Conservation (phyloP, 2,797 vertebrate genomes). For the Octomys mimax region DNA sequence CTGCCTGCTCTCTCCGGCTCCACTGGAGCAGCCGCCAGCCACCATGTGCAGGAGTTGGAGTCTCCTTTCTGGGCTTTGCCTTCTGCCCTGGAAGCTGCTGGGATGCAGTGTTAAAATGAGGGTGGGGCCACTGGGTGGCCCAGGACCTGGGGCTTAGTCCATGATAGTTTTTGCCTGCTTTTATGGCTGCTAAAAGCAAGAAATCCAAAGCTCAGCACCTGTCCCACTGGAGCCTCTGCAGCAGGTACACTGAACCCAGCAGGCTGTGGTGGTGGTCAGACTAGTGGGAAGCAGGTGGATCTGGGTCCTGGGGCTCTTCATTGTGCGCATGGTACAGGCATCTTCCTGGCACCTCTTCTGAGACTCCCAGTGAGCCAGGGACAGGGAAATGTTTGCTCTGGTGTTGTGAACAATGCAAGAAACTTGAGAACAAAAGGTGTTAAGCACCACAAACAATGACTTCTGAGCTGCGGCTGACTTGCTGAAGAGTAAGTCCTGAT, state of each 20-base stretch:
- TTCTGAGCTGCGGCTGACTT: not conserved
- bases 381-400: not conserved
- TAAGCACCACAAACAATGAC: not conserved
- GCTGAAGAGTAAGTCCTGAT: not conserved
- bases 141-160: too few species aligned
- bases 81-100: not conserved
- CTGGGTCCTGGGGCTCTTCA: not conserved
- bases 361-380: not conserved
- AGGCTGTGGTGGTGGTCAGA: not conserved
- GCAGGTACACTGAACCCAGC: not conserved
- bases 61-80: rapidly evolving
- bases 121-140: not conserved
- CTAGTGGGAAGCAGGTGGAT: not conserved
- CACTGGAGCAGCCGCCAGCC: not conserved
- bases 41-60: rapidly evolving
- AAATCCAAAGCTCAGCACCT: not conserved
- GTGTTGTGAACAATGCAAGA: not conserved
- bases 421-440: not conserved
- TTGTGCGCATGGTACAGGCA: not conserved
- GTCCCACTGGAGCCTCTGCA: not conserved
- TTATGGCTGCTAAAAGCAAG: not conserved
- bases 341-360: not conserved
- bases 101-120: not conserved
- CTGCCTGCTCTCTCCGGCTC: not conserved
- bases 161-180: not conserved